These are phyloP conservation scores for Phoxinus dragarum DNA, from an alignment of 2,797 vertebrate genomes.

Conservation along the genomic window DNA sequence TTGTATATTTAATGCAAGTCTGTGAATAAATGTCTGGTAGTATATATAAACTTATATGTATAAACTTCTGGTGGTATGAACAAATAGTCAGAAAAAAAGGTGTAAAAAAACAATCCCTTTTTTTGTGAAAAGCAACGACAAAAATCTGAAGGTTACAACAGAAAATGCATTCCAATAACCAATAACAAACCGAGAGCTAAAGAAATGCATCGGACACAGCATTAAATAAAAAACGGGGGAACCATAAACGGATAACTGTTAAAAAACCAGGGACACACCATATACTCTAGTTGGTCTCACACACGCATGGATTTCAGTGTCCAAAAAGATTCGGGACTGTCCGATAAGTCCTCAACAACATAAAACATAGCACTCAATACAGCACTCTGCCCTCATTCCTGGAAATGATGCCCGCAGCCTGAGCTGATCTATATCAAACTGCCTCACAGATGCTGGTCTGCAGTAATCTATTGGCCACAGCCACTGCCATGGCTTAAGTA, in stretches of 20 bases:
- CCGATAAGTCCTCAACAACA: conserved; percentile 37
- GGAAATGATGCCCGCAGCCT: conserved; percentile 31
- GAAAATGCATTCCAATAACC: not conserved
- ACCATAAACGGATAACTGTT: conserved; percentile 29
- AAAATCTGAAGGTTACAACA: not conserved
- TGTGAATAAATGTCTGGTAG: not conserved
- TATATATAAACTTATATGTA: too few species aligned
- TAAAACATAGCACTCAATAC: conserved; percentile 45
- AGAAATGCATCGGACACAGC: not conserved
- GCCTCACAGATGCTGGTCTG: conserved; percentile 4
- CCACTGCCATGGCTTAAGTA: conserved; percentile 33
- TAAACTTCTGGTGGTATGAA: not conserved
- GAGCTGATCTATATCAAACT: conserved; percentile 47
- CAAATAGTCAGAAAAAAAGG: not conserved
- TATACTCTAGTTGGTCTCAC: conserved; percentile 47
- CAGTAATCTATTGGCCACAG: conserved; percentile 43
- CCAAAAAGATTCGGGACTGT: conserved; percentile 32
- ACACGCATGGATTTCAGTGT: conserved; percentile 29
- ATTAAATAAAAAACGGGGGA: not conserved
- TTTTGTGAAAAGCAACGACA: too few species aligned
- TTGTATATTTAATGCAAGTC: not conserved
- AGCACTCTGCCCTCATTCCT: conserved; percentile 34
- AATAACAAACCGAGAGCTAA: not conserved
- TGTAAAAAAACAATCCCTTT: too few species aligned
- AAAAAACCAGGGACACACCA: conserved; percentile 32